Evolutionary conservation across 1,140 invertebrate species (phyloP), one percentile per base, ranked within the genome.

Genomic region (Tribolium madens): DNA sequence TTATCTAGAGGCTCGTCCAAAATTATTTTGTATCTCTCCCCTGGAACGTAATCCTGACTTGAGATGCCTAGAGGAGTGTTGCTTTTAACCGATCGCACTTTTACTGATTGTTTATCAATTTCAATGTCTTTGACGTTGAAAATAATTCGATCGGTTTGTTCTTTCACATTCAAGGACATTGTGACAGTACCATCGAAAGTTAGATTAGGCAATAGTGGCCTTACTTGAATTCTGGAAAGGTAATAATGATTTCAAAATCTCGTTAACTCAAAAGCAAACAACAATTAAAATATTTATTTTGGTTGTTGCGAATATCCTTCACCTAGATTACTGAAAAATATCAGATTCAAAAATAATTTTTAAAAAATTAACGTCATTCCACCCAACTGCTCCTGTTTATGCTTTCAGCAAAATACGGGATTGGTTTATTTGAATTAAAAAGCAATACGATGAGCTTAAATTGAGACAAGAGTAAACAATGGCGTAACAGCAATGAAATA

Each of bases 81-180:
- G 93, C 77, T 98, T 98, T 88, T 95, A 97, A 1, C 90, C 92
- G 60, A 93, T 96, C 82, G 96, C 96, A 87, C 93, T 94, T 84
- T 93, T 92, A 97, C 86, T 33, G 83, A 84, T 50, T 80, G 12
- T 53, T 81, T n/a, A 36, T 81, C 42, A 18, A 86, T 85, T 14
- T 78, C 72, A 15, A 86, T 82, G 50, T 84, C 78, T 21, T 81
- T 77, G 3, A 79, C 78, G 72, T 86, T 79, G 21, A 86, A 81
- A 9, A 80, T 75, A 10, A 86, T 84, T 36, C 80, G 78, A 46
- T 82, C 73, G 1, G 83, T 84, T 31, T 82, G 75, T 71, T 83
- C 79, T 33, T 53, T 60, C 21, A 79, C 73, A 15, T 79, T 80
- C 15, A 86, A 13, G 3, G 77, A 83, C 12, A 86, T 84, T 2